phyloP scores from a whole-genome alignment of 2,888 invertebrate genomes.

The Eupeodes luniger region DNA sequence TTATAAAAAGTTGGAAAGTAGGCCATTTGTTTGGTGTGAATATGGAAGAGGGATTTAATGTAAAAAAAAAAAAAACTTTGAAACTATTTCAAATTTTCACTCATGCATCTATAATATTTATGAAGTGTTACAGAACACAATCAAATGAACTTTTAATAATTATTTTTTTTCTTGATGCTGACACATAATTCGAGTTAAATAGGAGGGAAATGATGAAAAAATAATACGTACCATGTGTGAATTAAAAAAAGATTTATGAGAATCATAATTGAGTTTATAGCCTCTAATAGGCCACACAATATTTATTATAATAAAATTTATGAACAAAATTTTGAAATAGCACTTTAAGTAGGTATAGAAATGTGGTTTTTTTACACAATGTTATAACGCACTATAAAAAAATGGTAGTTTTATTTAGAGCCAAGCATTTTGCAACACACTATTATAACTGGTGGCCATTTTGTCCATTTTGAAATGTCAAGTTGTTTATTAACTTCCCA shows the following conservation, averaged over 20 bases:
- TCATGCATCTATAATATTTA: not conserved
- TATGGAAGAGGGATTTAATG: not conserved
- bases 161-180: not conserved
- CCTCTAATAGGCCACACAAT: not conserved
- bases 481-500: no score
- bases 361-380: no score
- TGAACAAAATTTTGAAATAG: no score
- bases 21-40: not conserved
- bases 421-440: no score
- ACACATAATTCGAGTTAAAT: not conserved
- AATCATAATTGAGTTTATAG: not conserved
- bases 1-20: not conserved
- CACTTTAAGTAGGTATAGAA: no score
- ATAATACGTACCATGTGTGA: not conserved
- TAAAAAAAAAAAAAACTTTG: not conserved
- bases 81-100: not conserved
- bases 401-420: no score
- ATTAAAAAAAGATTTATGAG: not conserved
- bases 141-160: conserved; percentile 9
- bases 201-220: not conserved
- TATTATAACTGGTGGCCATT: no score
- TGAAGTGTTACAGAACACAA: conserved; percentile 12
- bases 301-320: not conserved
- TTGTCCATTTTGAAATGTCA: no score
- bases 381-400: no score